These are phyloP conservation scores for Hydropotes inermis DNA, from an alignment of 2,113 vertebrate genomes.

Conservation along the genomic window DNA sequence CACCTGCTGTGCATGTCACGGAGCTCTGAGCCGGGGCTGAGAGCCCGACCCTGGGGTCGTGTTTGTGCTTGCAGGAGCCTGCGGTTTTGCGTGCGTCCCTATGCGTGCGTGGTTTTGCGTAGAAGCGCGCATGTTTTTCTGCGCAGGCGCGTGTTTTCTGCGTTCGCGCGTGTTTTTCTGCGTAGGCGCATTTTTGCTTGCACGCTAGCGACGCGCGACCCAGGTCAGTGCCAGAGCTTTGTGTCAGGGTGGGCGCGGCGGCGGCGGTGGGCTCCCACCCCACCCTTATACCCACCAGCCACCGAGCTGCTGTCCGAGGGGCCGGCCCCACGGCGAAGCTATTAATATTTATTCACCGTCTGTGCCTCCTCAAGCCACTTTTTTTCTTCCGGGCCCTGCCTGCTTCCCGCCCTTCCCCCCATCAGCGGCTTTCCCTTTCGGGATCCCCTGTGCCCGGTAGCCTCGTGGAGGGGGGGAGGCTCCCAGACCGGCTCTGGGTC, in stretches of 20 bases:
- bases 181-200: not conserved
- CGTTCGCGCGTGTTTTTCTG: not conserved
- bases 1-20: slow-evolving; percentile 92
- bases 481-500: not conserved
- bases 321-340: slow-evolving; percentile 58
- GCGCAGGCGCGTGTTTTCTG: not conserved
- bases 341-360: slow-evolving; percentile 73
- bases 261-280: not conserved
- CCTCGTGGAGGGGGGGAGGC: not conserved
- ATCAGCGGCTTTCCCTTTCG: not conserved
- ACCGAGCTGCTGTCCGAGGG: slow-evolving; percentile 57
- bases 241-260: not conserved
- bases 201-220: not conserved
- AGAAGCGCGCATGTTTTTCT: not conserved
- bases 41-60: not conserved
- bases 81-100: not conserved
- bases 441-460: too few species aligned
- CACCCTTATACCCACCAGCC: not conserved
- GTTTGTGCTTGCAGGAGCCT: not conserved
- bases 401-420: not conserved
- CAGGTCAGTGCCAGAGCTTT: not conserved
- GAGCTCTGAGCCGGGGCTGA: slow-evolving; percentile 87
- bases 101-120: not conserved
- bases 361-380: slow-evolving; percentile 44
- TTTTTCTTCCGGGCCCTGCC: not conserved